Percentiles rank a stretch among this genome's conserved stretches.
phyloP scores from a whole-genome alignment of 2,888 invertebrate genomes.

The Eupithecia dodoneata region DNA sequence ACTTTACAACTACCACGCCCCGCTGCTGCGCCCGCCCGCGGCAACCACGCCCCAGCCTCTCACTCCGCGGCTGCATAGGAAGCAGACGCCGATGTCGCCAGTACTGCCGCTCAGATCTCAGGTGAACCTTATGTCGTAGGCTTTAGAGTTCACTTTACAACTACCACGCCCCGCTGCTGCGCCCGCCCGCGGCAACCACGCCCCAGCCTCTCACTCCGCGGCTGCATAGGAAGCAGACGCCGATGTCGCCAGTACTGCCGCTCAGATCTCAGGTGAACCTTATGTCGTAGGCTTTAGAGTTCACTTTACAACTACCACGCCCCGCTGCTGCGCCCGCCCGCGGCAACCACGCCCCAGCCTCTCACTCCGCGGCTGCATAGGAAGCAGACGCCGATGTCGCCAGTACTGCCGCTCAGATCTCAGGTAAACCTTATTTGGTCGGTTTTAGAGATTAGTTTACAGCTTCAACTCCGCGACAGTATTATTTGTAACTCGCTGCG shows the following conservation, averaged over 20 bases:
- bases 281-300: background rate
- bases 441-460: background rate
- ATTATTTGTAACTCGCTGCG: background rate
- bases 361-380: conserved; percentile 40
- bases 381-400: conserved; percentile 30
- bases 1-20: conserved; percentile 81
- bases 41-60: conserved; percentile 41
- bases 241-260: conserved; percentile 28
- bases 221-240: conserved; percentile 33
- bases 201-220: conserved; percentile 43
- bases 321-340: conserved; percentile 52
- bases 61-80: conserved; percentile 39
- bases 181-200: conserved; percentile 43
- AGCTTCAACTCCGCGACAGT: conserved; percentile 79
- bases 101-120: conserved; percentile 17
- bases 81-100: conserved; percentile 31
- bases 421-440: conserved; percentile 15
- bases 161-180: conserved; percentile 75
- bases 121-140: conserved; percentile 13
- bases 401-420: conserved; percentile 14
- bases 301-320: conserved; percentile 80
- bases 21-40: conserved; percentile 51
- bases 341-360: conserved; percentile 42
- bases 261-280: conserved; percentile 20
- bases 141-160: conserved; percentile 58